Conservation (phyloP, 2,888 invertebrate genomes). For the Hemicrepidius hirtus region DNA sequence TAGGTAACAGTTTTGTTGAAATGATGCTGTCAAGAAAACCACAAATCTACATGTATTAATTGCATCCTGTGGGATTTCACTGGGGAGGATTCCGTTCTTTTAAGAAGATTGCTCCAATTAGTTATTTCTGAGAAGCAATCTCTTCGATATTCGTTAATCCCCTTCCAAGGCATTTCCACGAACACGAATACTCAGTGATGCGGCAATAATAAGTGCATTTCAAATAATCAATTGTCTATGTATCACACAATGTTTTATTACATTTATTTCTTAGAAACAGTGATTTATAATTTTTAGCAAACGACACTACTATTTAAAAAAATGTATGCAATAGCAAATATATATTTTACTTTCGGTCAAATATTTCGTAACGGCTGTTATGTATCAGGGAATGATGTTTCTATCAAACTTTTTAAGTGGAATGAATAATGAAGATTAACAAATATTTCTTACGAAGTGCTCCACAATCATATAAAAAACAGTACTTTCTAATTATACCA, state of each 20-base stretch:
- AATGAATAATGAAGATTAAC: too few relatives aligned
- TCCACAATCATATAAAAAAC: too few relatives aligned
- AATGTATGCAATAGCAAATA: too few relatives aligned
- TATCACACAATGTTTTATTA: too few relatives aligned
- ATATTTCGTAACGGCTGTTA: too few relatives aligned
- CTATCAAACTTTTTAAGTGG: too few relatives aligned
- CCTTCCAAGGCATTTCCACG: conserved; percentile 31
- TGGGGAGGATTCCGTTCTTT: conserved; percentile 56
- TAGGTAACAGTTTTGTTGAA: conserved; percentile 1
- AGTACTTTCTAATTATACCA: not conserved
- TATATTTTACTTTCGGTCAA: too few relatives aligned
- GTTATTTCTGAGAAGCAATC: conserved; percentile 67
- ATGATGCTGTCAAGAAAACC: conserved; percentile 34
- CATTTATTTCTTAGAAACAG: not conserved
- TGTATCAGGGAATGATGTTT: too few relatives aligned
- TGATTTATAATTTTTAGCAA: not conserved
- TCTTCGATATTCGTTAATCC: conserved; percentile 49
- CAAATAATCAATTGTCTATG: not conserved
- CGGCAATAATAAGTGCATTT: conserved; percentile 33
- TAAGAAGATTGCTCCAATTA: conserved; percentile 71
- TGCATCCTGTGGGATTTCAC: conserved; percentile 66
- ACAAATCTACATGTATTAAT: conserved; percentile 64
- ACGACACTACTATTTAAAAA: too few relatives aligned
- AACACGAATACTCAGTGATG: conserved; percentile 24
- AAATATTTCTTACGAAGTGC: too few relatives aligned